Evolutionary conservation across 2,797 vertebrate species (phyloP).

Genomic region (Myripristis jacobus): DNA sequence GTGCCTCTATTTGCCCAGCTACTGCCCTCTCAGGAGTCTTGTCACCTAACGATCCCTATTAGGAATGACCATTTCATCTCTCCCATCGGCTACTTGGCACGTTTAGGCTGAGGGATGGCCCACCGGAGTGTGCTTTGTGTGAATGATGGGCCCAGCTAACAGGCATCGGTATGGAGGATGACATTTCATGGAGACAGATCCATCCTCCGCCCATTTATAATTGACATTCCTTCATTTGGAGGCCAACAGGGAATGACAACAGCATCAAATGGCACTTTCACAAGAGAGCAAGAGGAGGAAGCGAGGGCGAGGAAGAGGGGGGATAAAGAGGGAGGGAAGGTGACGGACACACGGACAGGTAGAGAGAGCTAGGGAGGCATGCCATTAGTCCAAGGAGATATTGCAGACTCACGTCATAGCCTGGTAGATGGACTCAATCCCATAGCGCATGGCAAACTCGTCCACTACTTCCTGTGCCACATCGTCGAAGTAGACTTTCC

Average conservation of each 20-base stretch:
- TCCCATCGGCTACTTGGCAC: constrained; percentile 32
- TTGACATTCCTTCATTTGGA: constrained; percentile 52
- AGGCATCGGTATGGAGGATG: constrained; percentile 37
- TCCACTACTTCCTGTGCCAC: constrained; percentile 97
- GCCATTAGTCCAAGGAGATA: not conserved
- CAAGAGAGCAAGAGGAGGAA: constrained; percentile 18
- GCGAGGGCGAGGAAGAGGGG: not conserved
- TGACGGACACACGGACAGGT: constrained; percentile 17
- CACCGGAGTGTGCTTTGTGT: constrained; percentile 39
- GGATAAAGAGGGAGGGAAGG: not conserved
- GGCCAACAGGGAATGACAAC: constrained; percentile 24
- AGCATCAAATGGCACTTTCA: constrained; percentile 18
- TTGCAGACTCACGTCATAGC: constrained; percentile 96
- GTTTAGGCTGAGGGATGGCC: constrained; percentile 53
- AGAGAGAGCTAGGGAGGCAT: not conserved
- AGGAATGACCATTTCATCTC: constrained; percentile 37
- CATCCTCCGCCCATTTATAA: constrained; percentile 42
- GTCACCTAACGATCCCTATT: constrained; percentile 38
- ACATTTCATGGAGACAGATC: constrained; percentile 50
- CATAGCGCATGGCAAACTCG: constrained; percentile 98
- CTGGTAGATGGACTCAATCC: constrained; percentile 98
- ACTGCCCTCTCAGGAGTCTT: constrained; percentile 19
- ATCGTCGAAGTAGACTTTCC: constrained; percentile 99
- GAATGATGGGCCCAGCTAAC: constrained; percentile 55
- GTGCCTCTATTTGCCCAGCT: constrained; percentile 18